These are phyloP conservation scores for Cricetomys ansorgei DNA, from an alignment of 2,113 vertebrate genomes.

Conservation along the genomic window DNA sequence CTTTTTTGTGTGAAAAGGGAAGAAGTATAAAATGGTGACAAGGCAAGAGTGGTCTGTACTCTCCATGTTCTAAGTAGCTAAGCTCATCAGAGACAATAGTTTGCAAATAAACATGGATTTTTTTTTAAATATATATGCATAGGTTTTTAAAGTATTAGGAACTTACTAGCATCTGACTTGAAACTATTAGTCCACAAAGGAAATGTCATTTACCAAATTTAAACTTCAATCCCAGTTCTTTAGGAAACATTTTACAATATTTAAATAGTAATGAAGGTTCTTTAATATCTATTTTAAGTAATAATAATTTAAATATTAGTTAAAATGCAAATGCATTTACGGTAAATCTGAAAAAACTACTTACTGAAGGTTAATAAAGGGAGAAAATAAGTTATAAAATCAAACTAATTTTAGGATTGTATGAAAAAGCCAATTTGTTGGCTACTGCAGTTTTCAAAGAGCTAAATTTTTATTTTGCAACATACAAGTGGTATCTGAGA, in stretches of 20 bases:
- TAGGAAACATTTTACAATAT: background rate
- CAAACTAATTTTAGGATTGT: background rate
- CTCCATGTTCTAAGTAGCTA: slow-evolving; percentile 75
- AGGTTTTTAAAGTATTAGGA: slow-evolving; percentile 29
- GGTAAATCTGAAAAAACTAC: slow-evolving; percentile 33
- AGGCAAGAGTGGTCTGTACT: slow-evolving; percentile 90
- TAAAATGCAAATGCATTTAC: slow-evolving; percentile 46
- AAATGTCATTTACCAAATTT: slow-evolving; percentile 50
- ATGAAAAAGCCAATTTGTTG: background rate
- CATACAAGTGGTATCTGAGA: slow-evolving; percentile 39
- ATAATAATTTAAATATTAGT: slow-evolving; percentile 39
- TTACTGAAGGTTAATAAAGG: background rate
- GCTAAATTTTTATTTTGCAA: slow-evolving; percentile 40
- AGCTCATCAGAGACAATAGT: slow-evolving; percentile 65
- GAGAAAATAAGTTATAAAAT: background rate
- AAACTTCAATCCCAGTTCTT: slow-evolving; percentile 56
- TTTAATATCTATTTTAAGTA: slow-evolving; percentile 33
- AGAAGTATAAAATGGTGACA: slow-evolving; percentile 87
- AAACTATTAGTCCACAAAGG: slow-evolving; percentile 56
- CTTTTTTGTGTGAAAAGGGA: slow-evolving; percentile 90
- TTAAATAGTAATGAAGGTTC: slow-evolving; percentile 52
- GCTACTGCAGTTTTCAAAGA: slow-evolving; percentile 19
- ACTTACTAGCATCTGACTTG: slow-evolving; percentile 31
- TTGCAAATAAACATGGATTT: background rate
- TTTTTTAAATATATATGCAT: background rate